phyloP scores from a whole-genome alignment of 2,113 vertebrate species.

The Manacus vitellinus region DNA sequence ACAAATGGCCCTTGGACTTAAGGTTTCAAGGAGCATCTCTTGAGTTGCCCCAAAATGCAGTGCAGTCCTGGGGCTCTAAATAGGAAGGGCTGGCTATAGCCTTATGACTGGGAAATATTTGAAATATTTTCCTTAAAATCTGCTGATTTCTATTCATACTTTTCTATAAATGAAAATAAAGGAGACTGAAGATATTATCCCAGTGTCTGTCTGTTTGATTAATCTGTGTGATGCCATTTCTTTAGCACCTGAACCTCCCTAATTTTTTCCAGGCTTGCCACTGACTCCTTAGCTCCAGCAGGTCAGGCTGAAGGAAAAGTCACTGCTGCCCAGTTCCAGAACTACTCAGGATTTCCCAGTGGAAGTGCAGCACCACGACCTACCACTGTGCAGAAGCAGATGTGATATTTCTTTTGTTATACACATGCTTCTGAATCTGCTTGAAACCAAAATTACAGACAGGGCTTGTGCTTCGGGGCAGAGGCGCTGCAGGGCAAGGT shows the following conservation, averaged over 20 bases:
- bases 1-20: background rate
- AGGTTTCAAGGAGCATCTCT: background rate
- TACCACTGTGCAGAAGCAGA: background rate
- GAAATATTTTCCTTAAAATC: constrained; percentile 25
- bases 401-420: background rate
- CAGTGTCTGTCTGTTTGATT: background rate
- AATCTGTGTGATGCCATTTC: background rate
- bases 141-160: background rate
- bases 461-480: background rate
- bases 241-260: background rate
- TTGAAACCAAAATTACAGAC: background rate
- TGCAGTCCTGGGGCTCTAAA: background rate
- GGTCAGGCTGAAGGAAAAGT: background rate
- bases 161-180: constrained; percentile 38
- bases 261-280: background rate
- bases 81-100: background rate
- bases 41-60: background rate
- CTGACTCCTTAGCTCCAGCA: background rate
- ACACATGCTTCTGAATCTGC: background rate
- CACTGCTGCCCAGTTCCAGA: background rate
- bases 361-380: background rate
- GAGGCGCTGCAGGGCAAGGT: background rate
- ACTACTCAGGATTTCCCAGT: background rate
- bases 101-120: background rate
- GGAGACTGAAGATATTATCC: background rate